Conservation (phyloP, 2,113 vertebrate species). For the Picathartes gymnocephalus region DNA sequence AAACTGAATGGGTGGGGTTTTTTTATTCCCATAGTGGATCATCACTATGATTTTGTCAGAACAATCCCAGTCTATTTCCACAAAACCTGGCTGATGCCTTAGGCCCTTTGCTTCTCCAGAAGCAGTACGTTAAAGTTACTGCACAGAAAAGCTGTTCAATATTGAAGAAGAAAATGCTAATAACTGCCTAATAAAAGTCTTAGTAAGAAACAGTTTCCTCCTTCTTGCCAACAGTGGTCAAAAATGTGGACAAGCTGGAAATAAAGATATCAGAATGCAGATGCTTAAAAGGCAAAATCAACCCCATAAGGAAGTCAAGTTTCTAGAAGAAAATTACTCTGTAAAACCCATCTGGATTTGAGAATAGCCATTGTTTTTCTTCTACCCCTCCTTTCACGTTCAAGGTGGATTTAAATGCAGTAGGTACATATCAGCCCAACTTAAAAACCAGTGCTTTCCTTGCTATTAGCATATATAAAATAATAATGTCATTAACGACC, state of each 20-base stretch:
- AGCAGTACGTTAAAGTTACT: not conserved
- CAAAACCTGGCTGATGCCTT: not conserved
- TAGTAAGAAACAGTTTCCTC: conserved; percentile 28
- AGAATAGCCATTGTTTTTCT: not conserved
- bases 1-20: rapidly evolving
- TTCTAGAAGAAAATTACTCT: conserved; percentile 30
- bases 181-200: conserved; percentile 33
- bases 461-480: not conserved
- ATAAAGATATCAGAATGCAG: conserved; percentile 29
- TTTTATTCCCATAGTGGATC: not conserved
- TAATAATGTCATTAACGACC: not conserved
- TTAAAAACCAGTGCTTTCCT: not conserved
- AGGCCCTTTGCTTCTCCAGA: not conserved
- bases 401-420: not conserved
- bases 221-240: not conserved
- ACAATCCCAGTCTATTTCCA: not conserved
- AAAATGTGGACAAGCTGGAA: conserved; percentile 30
- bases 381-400: not conserved
- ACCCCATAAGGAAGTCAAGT: not conserved
- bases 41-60: not conserved
- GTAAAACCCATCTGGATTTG: conserved; percentile 30
- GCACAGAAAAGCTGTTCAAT: not conserved
- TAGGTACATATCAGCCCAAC: not conserved
- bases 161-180: conserved; percentile 16
- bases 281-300: conserved; percentile 1